These are phyloP conservation scores for Leptatherina wallacei DNA, from an alignment of 2,797 vertebrate species.

Conservation along the genomic window DNA sequence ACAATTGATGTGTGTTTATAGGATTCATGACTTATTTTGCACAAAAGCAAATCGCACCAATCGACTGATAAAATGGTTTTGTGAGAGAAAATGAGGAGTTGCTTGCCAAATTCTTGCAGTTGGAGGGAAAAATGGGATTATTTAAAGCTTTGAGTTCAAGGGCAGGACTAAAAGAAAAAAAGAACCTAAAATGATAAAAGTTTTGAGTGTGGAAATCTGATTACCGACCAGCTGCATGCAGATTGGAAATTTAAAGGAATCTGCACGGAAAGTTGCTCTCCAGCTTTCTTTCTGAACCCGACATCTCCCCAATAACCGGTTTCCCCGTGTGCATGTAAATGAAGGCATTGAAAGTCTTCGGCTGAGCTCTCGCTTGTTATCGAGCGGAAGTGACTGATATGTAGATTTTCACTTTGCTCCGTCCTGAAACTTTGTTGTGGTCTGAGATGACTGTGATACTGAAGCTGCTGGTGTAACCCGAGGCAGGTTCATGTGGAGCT, in stretches of 20 bases:
- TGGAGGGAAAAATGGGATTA: background rate
- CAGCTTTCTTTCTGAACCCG: background rate
- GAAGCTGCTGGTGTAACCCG: conserved; percentile 16
- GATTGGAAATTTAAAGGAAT: conserved; percentile 4
- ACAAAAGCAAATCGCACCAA: background rate
- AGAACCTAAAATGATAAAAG: background rate
- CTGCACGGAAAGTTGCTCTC: background rate
- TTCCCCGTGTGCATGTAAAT: background rate
- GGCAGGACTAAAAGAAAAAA: too few species aligned
- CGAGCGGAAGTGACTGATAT: conserved; percentile 62
- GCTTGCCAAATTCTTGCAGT: background rate
- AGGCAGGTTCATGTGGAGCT: background rate
- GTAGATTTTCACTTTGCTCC: conserved; percentile 43
- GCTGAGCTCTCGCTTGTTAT: conserved; percentile 11
- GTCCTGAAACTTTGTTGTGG: conserved; percentile 40
- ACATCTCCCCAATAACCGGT: background rate
- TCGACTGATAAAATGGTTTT: background rate
- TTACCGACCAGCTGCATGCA: conserved; percentile 2
- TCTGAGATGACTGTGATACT: conserved; percentile 48
- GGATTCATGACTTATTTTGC: background rate
- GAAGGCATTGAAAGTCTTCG: conserved; percentile 1
- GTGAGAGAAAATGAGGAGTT: too few species aligned
- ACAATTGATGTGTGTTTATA: background rate
- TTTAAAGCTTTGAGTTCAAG: too few species aligned
- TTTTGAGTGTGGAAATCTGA: background rate